Conservation (phyloP, 2,113 vertebrate genomes). For the Zosterops japonicus region DNA sequence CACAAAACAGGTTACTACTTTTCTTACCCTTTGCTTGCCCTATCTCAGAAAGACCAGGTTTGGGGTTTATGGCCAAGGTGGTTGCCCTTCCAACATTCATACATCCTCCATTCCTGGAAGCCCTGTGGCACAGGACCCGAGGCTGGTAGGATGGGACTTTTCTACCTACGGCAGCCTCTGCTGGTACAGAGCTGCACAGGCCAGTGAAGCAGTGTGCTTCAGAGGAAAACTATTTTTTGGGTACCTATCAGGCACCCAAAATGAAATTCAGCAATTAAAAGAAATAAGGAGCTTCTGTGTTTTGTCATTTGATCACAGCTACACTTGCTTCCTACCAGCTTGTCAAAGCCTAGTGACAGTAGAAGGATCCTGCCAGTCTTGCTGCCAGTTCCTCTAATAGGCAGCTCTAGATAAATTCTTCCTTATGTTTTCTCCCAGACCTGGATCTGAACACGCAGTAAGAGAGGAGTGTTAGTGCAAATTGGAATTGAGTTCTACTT, state of each 20-base stretch:
- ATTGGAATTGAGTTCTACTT: background rate
- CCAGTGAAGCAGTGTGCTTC: background rate
- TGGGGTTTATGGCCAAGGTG: background rate
- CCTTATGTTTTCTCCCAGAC: background rate
- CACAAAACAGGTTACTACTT: background rate
- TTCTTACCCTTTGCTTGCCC: background rate
- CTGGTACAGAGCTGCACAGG: background rate
- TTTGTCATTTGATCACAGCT: slow-evolving; percentile 7
- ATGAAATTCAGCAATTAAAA: background rate
- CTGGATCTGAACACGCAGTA: background rate
- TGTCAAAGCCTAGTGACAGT: slow-evolving; percentile 20
- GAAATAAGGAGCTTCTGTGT: background rate
- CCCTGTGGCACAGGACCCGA: background rate
- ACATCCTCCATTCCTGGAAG: background rate
- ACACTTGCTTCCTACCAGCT: background rate
- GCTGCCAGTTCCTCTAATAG: background rate
- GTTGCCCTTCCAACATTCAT: background rate
- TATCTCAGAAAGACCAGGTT: background rate
- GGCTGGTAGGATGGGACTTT: background rate
- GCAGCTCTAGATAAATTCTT: background rate
- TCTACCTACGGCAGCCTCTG: background rate
- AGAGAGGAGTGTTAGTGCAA: background rate
- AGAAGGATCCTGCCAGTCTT: background rate
- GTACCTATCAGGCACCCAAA: background rate
- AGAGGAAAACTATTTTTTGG: background rate